A percentile compares a stretch with the other conserved stretches of the same genome.
These are phyloP conservation scores for Atopsyche davidsoni DNA, from an alignment of 1,140 invertebrate species.

Conservation along the genomic window DNA sequence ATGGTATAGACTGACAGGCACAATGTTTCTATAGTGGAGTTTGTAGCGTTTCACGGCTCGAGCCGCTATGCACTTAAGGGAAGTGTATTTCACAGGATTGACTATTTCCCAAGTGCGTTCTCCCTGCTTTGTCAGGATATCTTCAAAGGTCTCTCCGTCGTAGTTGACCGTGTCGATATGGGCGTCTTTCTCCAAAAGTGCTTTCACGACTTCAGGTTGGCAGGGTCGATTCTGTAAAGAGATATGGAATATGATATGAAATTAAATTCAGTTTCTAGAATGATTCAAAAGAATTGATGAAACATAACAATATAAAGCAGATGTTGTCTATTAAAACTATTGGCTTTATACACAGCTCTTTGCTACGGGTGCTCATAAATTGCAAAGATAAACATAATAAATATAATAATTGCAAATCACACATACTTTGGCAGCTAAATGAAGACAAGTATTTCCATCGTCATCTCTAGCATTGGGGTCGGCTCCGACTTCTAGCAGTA, in stretches of 20 bases:
- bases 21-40: constrained; percentile 54
- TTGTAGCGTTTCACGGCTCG: constrained; percentile 62
- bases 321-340: too few relatives aligned
- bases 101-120: constrained; percentile 60
- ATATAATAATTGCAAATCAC: neutral
- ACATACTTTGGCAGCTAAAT: constrained; percentile 57
- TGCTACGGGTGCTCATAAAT: too few relatives aligned
- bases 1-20: constrained; percentile 49
- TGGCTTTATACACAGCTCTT: too few relatives aligned
- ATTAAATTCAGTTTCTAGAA: neutral
- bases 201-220: constrained; percentile 59
- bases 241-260: constrained; percentile 1
- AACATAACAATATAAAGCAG: too few relatives aligned
- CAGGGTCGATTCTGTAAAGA: constrained; percentile 49
- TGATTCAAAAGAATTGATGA: too few relatives aligned
- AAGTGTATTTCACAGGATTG: constrained; percentile 73
- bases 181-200: constrained; percentile 69
- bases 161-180: constrained; percentile 85
- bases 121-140: constrained; percentile 52
- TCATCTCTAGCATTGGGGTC: constrained; percentile 68
- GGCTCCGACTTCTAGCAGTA: constrained; percentile 78
- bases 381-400: too few relatives aligned
- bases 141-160: constrained; percentile 69
- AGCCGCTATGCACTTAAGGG: constrained; percentile 75
- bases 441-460: constrained; percentile 76